phyloP scores from a whole-genome alignment of 2,888 invertebrate genomes.

The Hypercompe scribonia region DNA sequence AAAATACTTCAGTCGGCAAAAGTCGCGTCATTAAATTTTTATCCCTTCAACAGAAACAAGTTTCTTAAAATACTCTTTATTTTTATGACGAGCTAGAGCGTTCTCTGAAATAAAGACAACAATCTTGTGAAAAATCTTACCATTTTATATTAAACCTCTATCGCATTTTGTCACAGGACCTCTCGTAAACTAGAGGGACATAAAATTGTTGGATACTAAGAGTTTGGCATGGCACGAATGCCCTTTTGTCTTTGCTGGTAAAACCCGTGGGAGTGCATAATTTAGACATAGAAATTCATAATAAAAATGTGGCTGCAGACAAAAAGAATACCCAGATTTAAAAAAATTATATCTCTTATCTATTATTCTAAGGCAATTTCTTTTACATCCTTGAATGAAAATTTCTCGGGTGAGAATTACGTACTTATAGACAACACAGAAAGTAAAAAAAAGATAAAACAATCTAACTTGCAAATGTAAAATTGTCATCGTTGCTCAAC shows the following conservation, averaged over 20 bases:
- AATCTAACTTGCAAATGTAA: too few species aligned
- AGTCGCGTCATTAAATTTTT: constrained; percentile 16
- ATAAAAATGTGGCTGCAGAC: background rate
- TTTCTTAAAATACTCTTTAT: constrained; percentile 40
- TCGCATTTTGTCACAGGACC: constrained; percentile 52
- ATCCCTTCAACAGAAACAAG: constrained; percentile 34
- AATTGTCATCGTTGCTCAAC: too few species aligned
- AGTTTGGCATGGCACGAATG: constrained; percentile 40
- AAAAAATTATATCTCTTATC: too few species aligned
- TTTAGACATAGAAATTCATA: background rate
- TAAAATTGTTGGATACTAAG: constrained; percentile 56
- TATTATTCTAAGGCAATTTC: too few species aligned
- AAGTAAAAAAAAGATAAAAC: too few species aligned
- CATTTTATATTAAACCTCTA: constrained; percentile 59
- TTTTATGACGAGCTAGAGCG: constrained; percentile 48
- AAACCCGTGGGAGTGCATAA: background rate
- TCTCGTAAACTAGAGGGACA: constrained; percentile 56
- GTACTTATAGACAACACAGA: too few species aligned
- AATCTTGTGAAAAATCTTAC: constrained; percentile 40
- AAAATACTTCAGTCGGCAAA: background rate
- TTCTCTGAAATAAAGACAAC: constrained; percentile 36
- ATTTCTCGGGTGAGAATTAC: too few species aligned
- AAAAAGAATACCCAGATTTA: background rate
- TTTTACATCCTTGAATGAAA: too few species aligned
- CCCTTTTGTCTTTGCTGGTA: constrained; percentile 11